Conservation (phyloP, 2,797 vertebrate genomes). For the Hirundo rustica region DNA sequence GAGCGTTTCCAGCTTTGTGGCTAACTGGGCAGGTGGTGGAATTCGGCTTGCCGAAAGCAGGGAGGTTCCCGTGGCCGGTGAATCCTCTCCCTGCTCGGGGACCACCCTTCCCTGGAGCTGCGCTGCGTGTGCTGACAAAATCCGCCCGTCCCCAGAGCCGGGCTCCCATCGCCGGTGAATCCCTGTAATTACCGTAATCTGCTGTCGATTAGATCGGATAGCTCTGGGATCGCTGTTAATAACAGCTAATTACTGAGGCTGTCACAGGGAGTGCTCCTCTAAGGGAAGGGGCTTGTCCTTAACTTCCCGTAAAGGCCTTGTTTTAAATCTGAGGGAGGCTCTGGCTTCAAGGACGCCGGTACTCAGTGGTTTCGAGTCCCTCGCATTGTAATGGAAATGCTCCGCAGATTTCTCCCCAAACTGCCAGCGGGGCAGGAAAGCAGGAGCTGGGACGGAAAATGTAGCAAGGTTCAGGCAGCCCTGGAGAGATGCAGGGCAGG, state of each 20-base stretch:
- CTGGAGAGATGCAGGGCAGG: background rate
- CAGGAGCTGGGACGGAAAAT: background rate
- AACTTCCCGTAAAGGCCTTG: background rate
- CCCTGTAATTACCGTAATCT: conserved; percentile 41
- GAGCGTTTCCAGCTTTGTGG: background rate
- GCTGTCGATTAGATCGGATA: conserved; percentile 50
- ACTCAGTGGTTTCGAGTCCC: background rate
- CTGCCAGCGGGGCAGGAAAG: background rate
- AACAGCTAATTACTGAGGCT: conserved; percentile 55
- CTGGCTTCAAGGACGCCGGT: background rate
- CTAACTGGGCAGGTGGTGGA: background rate
- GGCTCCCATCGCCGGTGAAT: background rate
- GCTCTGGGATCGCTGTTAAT: conserved; percentile 56
- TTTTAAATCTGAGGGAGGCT: background rate
- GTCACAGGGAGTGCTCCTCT: background rate
- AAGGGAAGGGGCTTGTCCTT: background rate
- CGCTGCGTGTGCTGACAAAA: background rate
- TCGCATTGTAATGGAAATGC: background rate
- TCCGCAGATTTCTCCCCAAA: accelerated
- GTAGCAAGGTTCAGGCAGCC: background rate
- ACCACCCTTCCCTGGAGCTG: accelerated
- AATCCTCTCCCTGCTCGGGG: background rate
- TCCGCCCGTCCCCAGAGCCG: background rate
- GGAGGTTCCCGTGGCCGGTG: background rate
- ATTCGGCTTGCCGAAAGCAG: too few relatives aligned